Evolutionary conservation across 2,888 invertebrate species (phyloP), one percentile per base, ranked within the genome.

Genomic region (Rhodophaea formosa): DNA sequence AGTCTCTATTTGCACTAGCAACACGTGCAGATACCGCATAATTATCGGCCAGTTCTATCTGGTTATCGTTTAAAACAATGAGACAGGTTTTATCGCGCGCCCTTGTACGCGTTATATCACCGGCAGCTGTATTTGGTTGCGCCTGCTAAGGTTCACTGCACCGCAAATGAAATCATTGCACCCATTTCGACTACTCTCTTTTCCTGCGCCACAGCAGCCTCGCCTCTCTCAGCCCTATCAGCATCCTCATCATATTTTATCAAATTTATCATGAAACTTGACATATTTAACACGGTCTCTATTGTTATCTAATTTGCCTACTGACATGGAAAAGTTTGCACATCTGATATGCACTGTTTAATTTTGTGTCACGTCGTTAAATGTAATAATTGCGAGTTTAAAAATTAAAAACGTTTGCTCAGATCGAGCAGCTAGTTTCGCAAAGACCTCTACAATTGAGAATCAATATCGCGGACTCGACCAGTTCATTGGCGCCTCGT

Each of bases 31-130:
- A 55, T 55, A 55, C 15, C 35, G 29, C 16, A 56, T 45, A 49
- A 61, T 39, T 67, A 64, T 44, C 58, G 59, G 52, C 63, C 59
- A 56, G 62, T 63, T 61, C 56, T 60, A 61, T 66, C 75, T 64
- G 64, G 69, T 73, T 72, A 65, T 69, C 72, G 74, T 77, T 74
- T 70, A 74, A 73, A 74, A 73, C 75, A 75, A 75, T 71, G 64
- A 64, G 68, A 71, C 82, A 70, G 74, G 77, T 79, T 78, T 79
- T 68, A 75, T 75, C 70, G 65, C 61, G 62, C 72, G 79, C 77
- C 84, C 83, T 86, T 86, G 81, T 74, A 69, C 77, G 72, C 71
- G 72, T 84, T 84, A 79, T 80, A 75, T 80, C 78, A 80, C 75
- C 74, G 70, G 62, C 66, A 61, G 64, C 69, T 72, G 70, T 75